phyloP scores from a whole-genome alignment of 2,797 vertebrate species.

The Bucorvus abyssinicus region DNA sequence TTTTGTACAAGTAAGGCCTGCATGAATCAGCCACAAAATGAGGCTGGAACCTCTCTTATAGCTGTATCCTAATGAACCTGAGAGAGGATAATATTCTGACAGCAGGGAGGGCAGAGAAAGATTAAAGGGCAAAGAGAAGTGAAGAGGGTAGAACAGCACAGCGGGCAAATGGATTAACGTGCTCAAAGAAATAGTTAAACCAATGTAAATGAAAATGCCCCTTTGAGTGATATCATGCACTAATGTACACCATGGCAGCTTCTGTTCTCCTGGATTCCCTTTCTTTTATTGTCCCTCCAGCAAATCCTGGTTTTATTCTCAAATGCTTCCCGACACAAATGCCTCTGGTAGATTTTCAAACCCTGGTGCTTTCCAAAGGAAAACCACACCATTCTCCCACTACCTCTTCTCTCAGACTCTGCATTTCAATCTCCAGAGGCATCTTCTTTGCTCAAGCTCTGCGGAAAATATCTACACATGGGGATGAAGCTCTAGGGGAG shows the following conservation, averaged over 20 bases:
- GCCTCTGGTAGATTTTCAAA: background rate
- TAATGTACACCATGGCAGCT: background rate
- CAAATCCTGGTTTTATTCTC: background rate
- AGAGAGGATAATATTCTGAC: background rate
- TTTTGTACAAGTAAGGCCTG: background rate
- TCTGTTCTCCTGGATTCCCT: background rate
- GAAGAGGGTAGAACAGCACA: background rate
- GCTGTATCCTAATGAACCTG: background rate
- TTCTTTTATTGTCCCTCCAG: background rate
- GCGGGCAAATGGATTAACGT: background rate
- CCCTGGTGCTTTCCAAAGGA: background rate
- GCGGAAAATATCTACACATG: background rate
- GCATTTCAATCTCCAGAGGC: background rate
- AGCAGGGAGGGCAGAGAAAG: background rate
- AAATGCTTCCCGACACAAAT: background rate
- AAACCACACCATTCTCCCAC: background rate
- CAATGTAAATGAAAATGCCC: background rate
- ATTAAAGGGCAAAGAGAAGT: background rate
- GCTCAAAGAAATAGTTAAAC: background rate
- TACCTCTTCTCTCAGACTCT: background rate
- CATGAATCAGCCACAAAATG: background rate
- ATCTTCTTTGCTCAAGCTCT: background rate
- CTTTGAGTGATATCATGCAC: background rate
- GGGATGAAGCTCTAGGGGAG: background rate
- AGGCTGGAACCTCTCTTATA: background rate